Evolutionary conservation across 2,888 invertebrate species (phyloP).

Genomic region (Andrena hattorfiana): DNA sequence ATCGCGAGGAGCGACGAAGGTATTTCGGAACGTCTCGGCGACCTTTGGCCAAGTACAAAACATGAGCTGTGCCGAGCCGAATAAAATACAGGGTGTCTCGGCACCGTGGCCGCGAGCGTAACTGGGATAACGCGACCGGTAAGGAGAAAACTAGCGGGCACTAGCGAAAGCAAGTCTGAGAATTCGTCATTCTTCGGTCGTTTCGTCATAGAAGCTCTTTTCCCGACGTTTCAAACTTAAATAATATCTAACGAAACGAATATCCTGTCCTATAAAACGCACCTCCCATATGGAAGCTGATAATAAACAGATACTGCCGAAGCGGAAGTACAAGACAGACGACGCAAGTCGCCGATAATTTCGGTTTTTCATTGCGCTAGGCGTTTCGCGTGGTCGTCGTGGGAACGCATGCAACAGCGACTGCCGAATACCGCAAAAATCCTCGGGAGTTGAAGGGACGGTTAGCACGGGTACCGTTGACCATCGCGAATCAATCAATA

Average conservation of each 20-base stretch:
- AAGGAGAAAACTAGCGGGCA: background rate
- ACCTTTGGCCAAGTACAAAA: slow-evolving; percentile 20
- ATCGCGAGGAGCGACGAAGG: slow-evolving; percentile 39
- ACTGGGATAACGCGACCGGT: background rate
- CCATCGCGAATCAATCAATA: slow-evolving; percentile 35
- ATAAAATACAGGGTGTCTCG: background rate
- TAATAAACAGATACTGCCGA: background rate
- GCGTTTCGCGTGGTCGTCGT: slow-evolving; percentile 29
- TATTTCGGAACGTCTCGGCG: slow-evolving; percentile 3
- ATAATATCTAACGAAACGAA: too few species aligned
- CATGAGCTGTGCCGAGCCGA: background rate
- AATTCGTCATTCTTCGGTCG: too few species aligned
- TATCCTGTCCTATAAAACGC: too few species aligned
- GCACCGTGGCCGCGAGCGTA: background rate
- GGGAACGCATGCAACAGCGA: slow-evolving; percentile 39
- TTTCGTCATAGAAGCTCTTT: too few species aligned
- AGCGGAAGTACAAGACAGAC: slow-evolving; percentile 18
- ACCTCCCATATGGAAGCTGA: too few species aligned
- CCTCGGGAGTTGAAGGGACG: slow-evolving; percentile 15
- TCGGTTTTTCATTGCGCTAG: slow-evolving; percentile 2
- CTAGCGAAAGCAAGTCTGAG: too few species aligned
- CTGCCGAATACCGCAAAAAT: slow-evolving; percentile 27
- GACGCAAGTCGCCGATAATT: background rate
- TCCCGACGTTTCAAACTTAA: too few species aligned
- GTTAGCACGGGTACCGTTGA: slow-evolving; percentile 10